These are phyloP conservation scores for Hofmannophila pseudospretella DNA, from an alignment of 2,888 invertebrate genomes.

Conservation along the genomic window DNA sequence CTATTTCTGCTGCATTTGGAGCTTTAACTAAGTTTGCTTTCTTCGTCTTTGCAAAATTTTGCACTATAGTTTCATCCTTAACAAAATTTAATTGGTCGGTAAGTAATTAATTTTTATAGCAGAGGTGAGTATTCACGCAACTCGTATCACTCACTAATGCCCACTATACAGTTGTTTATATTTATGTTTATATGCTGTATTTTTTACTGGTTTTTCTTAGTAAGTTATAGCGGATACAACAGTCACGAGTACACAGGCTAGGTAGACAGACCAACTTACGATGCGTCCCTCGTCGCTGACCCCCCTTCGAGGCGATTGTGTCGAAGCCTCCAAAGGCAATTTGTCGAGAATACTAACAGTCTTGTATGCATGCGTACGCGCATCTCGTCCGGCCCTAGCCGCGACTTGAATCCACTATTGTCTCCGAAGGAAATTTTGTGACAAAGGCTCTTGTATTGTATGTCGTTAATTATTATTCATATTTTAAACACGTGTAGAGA, in stretches of 20 bases:
- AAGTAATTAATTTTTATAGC: too few species aligned
- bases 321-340: constrained; percentile 48
- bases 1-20: too few species aligned
- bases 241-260: too few species aligned
- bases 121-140: too few species aligned
- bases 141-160: too few species aligned
- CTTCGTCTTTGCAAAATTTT: too few species aligned
- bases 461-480: constrained; percentile 22
- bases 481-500: constrained; percentile 26
- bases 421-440: constrained; percentile 22
- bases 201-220: too few species aligned
- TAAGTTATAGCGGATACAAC: background rate
- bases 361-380: constrained; percentile 13
- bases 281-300: constrained; percentile 37
- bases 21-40: too few species aligned
- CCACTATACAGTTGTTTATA: too few species aligned
- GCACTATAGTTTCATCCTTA: too few species aligned
- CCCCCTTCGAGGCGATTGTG: constrained; percentile 40
- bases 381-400: constrained; percentile 13
- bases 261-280: constrained; percentile 21
- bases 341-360: constrained; percentile 54
- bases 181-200: too few species aligned
- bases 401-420: constrained; percentile 54
- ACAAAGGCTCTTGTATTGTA: constrained; percentile 21
- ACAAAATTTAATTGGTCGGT: too few species aligned